Base-by-base conservation (phyloP, 2,888 invertebrate genomes). In the Drosophila nigritarsus region DNA sequence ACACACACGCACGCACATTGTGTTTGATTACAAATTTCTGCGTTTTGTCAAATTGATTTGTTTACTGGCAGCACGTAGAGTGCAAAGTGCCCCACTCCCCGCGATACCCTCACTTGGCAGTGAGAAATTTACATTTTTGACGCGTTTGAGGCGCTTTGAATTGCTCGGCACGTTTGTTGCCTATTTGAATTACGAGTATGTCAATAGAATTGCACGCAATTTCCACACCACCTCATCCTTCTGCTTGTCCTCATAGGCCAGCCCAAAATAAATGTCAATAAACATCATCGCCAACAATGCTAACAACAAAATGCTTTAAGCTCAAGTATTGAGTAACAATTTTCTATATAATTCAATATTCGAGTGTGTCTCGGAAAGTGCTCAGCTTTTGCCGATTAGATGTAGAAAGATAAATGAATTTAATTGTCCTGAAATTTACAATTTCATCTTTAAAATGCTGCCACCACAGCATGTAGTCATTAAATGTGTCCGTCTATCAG, bases 121-220 rank as follows among this genome's bases (percentile, higher is more conserved):
- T 59, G 40, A 73, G 73, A 83, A 88, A 85, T 85, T 88, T 85
- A 75, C 83, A 85, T 88, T 83, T 80, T 80, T 79, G 77, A 63
- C 82, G 85, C 81, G 73, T 82, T 85, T 79, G 75, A 48, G 58
- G 71, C 61, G 71, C 73, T 77, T 82, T 77, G 68, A 70, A 80
- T 88, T 88, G 83, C 83, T 73, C 61, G 78, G 83, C 85, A 85
- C 85, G 85, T 85, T 80, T 84, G 80, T 74, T 78, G 86, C 80
- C 88, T 88, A 78, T 84, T 84, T 78, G 87, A 87, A 83, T 86
- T 85, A 78, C 79, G 67, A 75, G 78, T 72, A 73, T 86, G 88
- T 85, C 85, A 85, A 84, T 85, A 81, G 81, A 82, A 87, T 81
- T 54, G 68, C 68, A 53, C 62, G 62, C 62, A 49, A 40, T 59